A percentile compares a stretch with the other conserved stretches of the same genome.
Conservation (phyloP, 2,113 vertebrate genomes). For the Lasiurus cinereus region DNA sequence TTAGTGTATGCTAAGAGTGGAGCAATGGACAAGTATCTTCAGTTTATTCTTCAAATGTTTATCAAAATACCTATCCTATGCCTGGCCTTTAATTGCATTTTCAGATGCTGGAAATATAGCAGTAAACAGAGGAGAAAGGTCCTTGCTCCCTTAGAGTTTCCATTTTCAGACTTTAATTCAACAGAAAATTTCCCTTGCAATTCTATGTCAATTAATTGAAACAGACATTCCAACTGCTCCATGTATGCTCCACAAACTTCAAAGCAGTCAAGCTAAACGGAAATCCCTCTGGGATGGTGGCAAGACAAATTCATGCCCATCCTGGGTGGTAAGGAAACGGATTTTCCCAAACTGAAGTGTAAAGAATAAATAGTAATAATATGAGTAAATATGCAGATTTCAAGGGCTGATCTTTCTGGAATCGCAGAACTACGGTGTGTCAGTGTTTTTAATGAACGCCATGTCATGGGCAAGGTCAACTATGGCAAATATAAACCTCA, state of each 20-base stretch:
- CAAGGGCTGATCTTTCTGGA: not conserved
- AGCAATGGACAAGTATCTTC: not conserved
- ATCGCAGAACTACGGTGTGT: not conserved
- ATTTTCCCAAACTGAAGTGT: not conserved
- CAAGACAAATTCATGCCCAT: not conserved
- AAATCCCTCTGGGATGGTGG: not conserved
- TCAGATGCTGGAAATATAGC: not conserved
- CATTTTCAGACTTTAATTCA: not conserved
- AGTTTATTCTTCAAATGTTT: not conserved
- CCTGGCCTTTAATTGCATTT: not conserved
- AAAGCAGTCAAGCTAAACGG: not conserved
- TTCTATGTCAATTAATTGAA: slow-evolving; percentile 7
- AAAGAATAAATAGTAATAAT: not conserved
- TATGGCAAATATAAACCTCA: not conserved
- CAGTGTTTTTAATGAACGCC: not conserved
- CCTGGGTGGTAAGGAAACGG: not conserved
- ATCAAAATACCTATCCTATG: not conserved
- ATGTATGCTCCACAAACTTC: not conserved
- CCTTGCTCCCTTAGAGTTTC: not conserved
- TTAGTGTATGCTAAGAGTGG: not conserved
- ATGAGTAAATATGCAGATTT: not conserved
- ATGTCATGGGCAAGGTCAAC: not conserved
- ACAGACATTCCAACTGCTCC: not conserved
- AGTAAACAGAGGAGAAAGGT: not conserved
- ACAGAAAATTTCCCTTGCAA: not conserved